Base-by-base conservation (phyloP, 2,113 vertebrate species). In the Tyrannus savana region DNA sequence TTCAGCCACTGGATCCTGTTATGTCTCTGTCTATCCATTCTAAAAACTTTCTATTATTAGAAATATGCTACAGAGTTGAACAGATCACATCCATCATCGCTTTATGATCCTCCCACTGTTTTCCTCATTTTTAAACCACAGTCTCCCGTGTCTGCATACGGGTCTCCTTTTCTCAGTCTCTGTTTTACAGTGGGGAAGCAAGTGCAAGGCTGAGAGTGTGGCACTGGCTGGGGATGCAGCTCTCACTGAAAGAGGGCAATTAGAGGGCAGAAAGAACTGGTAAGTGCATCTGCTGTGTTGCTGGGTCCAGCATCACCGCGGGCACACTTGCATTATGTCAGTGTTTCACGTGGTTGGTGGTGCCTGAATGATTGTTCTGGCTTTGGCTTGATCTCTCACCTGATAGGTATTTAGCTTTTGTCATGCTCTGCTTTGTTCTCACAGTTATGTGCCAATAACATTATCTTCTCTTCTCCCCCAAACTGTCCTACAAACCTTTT, bases 41-140 rank as follows among this genome's bases (percentile, higher is more conserved):
- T 93, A 77, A 90, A 95, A 81, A 18, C 73, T 41, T 74, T 93
- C 95, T 97, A 96, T 93, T 96, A 95, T 96, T 97, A 93, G 94
- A 86, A 95, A 72, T 86, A 87, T 81, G 86, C 42, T 87, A 89
- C 67, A 74, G 80, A 90, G 80, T 92, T 67, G 91, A 90, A 92
- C n/a, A 89, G 89, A 96, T 88, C 87, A 77, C 76, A 96, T 93
- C 72, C 78, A 85, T 95, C 96, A 95, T 63, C 0, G 1, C 37
- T 90, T 94, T 83, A 82, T 74, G 95, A 86, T 93, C 92, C 82
- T 93, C 91, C 67, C 90, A 90, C 92, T 74, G 63, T 83, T 95
- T 91, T 88, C 87, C 59, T 69, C 63, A 37, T 85, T 94, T 92
- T 68, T 71, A 71, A 95, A 83, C 79, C 72, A 85, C 44, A 66